Conservation (phyloP, 2,113 vertebrate species). For the Gobius niger region DNA sequence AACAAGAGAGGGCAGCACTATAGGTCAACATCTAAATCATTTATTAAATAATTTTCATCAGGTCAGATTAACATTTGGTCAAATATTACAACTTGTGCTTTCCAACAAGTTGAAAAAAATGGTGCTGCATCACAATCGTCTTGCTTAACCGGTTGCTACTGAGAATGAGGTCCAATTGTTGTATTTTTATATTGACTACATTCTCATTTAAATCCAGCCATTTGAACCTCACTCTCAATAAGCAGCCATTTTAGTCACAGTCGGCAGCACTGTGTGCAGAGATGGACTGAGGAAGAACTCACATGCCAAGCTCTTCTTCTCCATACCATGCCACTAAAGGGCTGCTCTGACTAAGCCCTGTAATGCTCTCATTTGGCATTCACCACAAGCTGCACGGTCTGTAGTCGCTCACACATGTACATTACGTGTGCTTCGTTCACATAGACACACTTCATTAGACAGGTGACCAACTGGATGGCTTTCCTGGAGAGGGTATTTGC, state of each 20-base stretch:
- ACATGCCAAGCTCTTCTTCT: conserved; percentile 62
- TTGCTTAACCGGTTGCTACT: neutral
- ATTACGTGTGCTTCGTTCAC: conserved; percentile 33
- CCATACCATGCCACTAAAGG: conserved; percentile 69
- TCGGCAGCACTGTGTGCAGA: conserved; percentile 7
- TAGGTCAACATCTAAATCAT: too few relatives aligned
- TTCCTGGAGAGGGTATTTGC: conserved; percentile 60
- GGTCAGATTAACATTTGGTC: neutral
- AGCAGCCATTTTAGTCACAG: conserved; percentile 9
- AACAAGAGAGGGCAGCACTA: too few relatives aligned
- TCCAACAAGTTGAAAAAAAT: too few relatives aligned
- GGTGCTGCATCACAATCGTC: neutral
- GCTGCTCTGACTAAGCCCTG: conserved; percentile 70
- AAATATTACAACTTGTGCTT: neutral
- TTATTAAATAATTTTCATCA: too few relatives aligned
- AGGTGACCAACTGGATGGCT: conserved; percentile 67
- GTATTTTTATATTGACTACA: neutral
- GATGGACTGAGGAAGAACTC: conserved; percentile 8
- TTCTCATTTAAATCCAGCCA: neutral
- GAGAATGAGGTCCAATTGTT: neutral
- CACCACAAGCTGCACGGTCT: conserved; percentile 61
- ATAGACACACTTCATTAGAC: conserved; percentile 53
- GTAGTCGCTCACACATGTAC: conserved; percentile 18
- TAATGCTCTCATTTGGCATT: conserved; percentile 79
- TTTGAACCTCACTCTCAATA: conserved; percentile 2